A percentile compares a stretch with the other conserved stretches of the same genome.
phyloP scores from a whole-genome alignment of 1,140 invertebrate species.

The Leptonema lineaticorne region DNA sequence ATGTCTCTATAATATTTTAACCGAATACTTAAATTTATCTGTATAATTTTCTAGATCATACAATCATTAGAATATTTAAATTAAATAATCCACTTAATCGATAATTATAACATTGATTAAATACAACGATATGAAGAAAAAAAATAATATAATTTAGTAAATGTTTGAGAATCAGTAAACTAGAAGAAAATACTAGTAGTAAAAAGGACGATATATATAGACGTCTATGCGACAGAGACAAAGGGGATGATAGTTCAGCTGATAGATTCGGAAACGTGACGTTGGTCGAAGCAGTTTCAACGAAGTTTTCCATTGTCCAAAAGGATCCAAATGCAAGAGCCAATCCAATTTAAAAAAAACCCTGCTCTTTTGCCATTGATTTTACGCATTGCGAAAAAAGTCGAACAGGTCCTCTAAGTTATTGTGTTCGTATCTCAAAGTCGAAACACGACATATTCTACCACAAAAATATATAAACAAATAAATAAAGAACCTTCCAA shows the following conservation, averaged over 20 bases:
- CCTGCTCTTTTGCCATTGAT: neutral
- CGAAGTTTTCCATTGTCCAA: conserved; percentile 17
- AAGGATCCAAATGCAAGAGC: neutral
- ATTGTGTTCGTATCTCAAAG: neutral
- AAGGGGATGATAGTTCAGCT: conserved; percentile 24
- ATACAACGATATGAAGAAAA: too few species aligned
- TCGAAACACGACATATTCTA: neutral
- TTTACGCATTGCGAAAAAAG: neutral
- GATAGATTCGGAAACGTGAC: conserved; percentile 25
- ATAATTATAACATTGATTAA: too few species aligned
- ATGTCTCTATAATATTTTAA: too few species aligned
- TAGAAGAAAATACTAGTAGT: neutral
- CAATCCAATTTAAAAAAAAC: neutral
- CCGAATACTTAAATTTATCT: too few species aligned
- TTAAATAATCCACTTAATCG: too few species aligned
- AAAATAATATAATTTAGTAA: too few species aligned
- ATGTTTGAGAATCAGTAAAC: too few species aligned
- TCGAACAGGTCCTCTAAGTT: neutral
- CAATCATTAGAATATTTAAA: too few species aligned
- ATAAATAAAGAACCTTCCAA: too few species aligned
- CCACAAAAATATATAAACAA: too few species aligned
- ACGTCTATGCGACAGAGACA: conserved; percentile 26
- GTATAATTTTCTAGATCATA: too few species aligned
- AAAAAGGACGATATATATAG: neutral
- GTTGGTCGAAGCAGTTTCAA: neutral